Base-by-base conservation (phyloP, 2,888 invertebrate species). In the Drosophila tanythrix region DNA sequence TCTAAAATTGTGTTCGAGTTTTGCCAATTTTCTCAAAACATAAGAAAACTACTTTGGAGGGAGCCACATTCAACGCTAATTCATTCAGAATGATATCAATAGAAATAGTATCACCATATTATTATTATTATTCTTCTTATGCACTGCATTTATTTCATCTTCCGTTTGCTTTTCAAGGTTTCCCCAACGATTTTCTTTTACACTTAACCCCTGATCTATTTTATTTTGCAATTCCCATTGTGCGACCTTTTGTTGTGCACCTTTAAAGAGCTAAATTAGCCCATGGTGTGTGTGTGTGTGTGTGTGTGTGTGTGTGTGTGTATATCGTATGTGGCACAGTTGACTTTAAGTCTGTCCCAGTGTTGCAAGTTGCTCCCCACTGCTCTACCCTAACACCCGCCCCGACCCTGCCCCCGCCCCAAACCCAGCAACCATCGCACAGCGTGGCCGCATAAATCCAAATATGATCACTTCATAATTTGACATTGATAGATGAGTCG, bases 401-500 rank as follows among this genome's bases (percentile, higher is more conserved):
- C 38, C 38, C n/a, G 7, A 3, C 31, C 31, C 2, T 7, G 0
- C 27, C 25, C 31, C 2, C 11, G 0, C 33, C 10, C 25, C 27
- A 10, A 6, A 31, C 40, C n/a, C 29, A 2, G 0, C 29, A 13
- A 15, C 2, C 40, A 27, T 1, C 27, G 27, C 25, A 35, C 38
- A 69, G 69, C 68, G 68, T 70, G 61, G 70, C 70, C 89, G 90
- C 90, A 92, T 91, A 92, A 92, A 92, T 92, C 92, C 92, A 90
- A 92, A 93, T 93, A 92, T 93, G 93, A 92, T 93, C 92, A 92
- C 93, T 92, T 92, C 93, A 92, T 93, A 92, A 92, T 93, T 91
- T 93, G 92, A 93, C 92, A 91, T 93, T 92, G 92, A 92, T 92
- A 90, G 92, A 92, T 92, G 92, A 92, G 92, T 91, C 55, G 70